These are phyloP conservation scores for Irena cyanogastra DNA, from an alignment of 2,113 vertebrate species.

Conservation along the genomic window DNA sequence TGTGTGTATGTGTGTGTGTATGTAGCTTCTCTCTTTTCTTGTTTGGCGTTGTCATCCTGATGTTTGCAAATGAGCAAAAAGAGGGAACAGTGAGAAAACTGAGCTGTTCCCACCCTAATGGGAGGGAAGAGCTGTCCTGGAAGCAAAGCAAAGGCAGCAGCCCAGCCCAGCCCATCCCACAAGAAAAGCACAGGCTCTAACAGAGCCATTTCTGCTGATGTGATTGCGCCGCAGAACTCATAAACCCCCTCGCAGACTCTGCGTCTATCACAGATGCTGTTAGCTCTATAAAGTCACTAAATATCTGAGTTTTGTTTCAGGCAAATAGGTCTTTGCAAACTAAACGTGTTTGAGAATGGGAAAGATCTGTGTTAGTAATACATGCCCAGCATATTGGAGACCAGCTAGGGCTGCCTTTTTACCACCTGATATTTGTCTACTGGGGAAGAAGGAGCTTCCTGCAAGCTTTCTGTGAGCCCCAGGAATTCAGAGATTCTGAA, in stretches of 20 bases:
- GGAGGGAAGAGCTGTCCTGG: neutral
- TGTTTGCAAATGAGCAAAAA: neutral
- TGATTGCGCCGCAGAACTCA: neutral
- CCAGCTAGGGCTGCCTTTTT: neutral
- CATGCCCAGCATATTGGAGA: neutral
- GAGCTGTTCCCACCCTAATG: neutral
- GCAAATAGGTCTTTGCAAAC: neutral
- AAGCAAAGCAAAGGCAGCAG: neutral
- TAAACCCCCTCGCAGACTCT: neutral
- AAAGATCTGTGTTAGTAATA: neutral
- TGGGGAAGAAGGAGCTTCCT: neutral
- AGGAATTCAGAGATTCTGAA: neutral
- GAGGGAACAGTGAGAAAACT: neutral
- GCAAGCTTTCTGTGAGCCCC: accelerated
- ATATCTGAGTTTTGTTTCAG: neutral
- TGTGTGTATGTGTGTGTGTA: no score
- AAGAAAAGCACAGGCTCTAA: neutral
- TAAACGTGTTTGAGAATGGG: neutral
- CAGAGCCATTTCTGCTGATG: neutral
- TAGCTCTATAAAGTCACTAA: neutral
- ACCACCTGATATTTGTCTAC: neutral
- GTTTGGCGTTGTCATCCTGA: neutral
- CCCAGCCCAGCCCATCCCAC: accelerated
- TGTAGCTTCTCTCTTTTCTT: neutral
- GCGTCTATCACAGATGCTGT: neutral